These are phyloP conservation scores for Petrocephalus microphthalmus DNA, from an alignment of 2,113 vertebrate species.

Conservation along the genomic window DNA sequence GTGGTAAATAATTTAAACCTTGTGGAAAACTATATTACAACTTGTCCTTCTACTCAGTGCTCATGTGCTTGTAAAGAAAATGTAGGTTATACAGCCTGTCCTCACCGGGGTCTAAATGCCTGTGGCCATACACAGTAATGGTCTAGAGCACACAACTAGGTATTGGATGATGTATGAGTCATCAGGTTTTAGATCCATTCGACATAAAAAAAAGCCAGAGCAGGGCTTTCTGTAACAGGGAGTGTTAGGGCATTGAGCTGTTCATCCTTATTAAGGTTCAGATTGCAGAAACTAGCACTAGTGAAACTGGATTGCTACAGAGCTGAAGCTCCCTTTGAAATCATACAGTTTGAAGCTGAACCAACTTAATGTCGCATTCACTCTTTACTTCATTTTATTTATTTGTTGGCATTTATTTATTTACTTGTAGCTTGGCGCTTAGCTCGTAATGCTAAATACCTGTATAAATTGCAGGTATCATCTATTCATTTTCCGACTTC, in stretches of 20 bases:
- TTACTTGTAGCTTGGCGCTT: background rate
- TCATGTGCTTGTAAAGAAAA: background rate
- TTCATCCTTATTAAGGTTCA: constrained; percentile 24
- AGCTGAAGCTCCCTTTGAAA: constrained; percentile 21
- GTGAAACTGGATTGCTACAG: constrained; percentile 26
- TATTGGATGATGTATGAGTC: constrained; percentile 20
- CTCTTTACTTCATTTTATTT: background rate
- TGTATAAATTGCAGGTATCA: background rate
- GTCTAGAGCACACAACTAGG: constrained; percentile 11
- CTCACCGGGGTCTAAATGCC: background rate
- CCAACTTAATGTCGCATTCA: background rate
- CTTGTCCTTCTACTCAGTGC: background rate
- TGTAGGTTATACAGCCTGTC: background rate
- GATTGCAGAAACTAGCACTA: constrained; percentile 1
- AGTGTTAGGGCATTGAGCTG: constrained; percentile 10
- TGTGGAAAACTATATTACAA: background rate
- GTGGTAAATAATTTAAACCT: background rate
- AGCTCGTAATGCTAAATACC: background rate
- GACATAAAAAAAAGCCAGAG: constrained; percentile 1
- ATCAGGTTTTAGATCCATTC: constrained; percentile 20
- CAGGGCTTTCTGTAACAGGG: constrained; percentile 15
- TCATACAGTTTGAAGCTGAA: background rate
- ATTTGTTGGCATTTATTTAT: background rate
- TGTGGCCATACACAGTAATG: background rate
- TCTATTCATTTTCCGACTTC: background rate